Percentiles rank a stretch among this genome's conserved stretches.
Evolutionary conservation across 2,113 vertebrate species (phyloP).

Genomic region (Melospiza georgiana): DNA sequence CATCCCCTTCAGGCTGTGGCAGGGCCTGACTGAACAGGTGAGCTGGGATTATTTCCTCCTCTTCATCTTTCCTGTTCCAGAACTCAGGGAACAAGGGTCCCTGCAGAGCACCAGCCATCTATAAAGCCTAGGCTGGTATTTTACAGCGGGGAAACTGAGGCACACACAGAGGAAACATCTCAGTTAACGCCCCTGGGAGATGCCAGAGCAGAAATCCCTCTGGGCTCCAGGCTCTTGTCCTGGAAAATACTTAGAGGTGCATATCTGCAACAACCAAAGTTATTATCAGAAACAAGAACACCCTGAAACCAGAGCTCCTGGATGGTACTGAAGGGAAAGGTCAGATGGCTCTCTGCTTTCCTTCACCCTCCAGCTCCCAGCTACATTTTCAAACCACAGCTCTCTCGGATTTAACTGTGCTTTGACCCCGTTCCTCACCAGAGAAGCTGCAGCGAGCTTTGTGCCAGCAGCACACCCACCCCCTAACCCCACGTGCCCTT

Average conservation of each 20-base stretch:
- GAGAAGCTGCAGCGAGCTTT: background rate
- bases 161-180: background rate
- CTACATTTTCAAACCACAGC: background rate
- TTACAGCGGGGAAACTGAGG: background rate
- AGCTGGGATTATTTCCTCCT: background rate
- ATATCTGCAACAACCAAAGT: background rate
- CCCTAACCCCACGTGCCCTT: rapidly evolving
- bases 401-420: background rate
- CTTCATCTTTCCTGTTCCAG: background rate
- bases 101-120: background rate
- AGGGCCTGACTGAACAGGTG: background rate
- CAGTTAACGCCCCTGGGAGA: background rate
- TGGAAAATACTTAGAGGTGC: background rate
- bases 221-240: no score
- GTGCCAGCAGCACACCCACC: background rate
- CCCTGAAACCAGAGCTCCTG: background rate
- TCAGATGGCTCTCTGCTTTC: background rate
- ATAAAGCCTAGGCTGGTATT: background rate
- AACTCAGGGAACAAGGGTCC: background rate
- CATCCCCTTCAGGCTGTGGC: background rate
- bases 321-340: background rate
- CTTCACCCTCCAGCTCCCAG: background rate
- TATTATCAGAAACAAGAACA: background rate
- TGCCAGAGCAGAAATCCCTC: background rate
- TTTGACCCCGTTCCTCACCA: background rate